phyloP scores from a whole-genome alignment of 2,113 vertebrate genomes.

The Salvelinus sp. region DNA sequence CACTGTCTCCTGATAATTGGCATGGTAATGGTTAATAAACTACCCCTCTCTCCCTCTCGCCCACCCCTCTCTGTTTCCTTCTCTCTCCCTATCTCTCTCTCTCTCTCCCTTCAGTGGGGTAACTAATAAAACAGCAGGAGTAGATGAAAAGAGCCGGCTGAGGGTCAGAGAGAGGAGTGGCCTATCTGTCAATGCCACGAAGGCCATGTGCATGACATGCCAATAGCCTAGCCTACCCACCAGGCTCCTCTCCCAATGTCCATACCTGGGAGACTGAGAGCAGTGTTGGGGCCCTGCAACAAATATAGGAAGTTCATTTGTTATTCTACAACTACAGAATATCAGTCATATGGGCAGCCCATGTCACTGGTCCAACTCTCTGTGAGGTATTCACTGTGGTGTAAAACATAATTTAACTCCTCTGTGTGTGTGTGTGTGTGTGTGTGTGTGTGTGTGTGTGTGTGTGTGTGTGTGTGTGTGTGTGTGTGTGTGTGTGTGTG shows the following conservation, averaged over 20 bases:
- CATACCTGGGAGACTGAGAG: slow-evolving; percentile 6
- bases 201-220: neutral
- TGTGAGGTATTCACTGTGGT: slow-evolving; percentile 36
- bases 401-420: slow-evolving; percentile 35
- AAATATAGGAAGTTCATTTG: slow-evolving; percentile 57
- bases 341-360: slow-evolving; percentile 52
- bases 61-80: no score
- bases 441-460: neutral
- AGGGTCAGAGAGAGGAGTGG: slow-evolving; percentile 11
- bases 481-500: neutral
- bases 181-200: slow-evolving; percentile 15
- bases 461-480: neutral
- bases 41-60: no score
- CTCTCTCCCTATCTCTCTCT: neutral
- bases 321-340: slow-evolving; percentile 45
- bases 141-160: slow-evolving; percentile 1
- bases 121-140: neutral
- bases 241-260: neutral
- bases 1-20: slow-evolving; percentile 4
- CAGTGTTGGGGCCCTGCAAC: slow-evolving; percentile 30
- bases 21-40: neutral
- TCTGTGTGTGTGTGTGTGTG: neutral
- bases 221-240: neutral
- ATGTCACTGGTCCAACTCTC: slow-evolving; percentile 40
- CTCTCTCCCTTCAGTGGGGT: neutral